Base-by-base conservation (phyloP, 2,113 vertebrate species). In the Prunella fulvescens region DNA sequence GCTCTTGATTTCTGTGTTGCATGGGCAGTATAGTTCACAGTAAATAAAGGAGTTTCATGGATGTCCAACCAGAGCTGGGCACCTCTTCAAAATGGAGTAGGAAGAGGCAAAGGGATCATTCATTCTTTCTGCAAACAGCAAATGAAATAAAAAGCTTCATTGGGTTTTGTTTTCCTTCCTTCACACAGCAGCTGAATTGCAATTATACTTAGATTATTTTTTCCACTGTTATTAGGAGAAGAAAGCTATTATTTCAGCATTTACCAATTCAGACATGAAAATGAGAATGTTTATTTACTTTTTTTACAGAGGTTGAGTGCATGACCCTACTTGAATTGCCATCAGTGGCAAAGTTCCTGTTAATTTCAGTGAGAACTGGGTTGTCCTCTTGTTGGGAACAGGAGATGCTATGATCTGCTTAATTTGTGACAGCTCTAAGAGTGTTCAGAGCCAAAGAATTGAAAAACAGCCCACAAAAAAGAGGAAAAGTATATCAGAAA, bases 91-190 rank as follows among this genome's bases (percentile, higher is more conserved):
- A 81, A 45, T 35, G 20, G 42, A 56, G 35, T 6, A 62, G 77
- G 60, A 85, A 71, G 39, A 35, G 0, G 4, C 45, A 79, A 54
- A 78, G 51, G 51, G 74, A 48, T 92, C 51, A 9, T 88, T 92
- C 62, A 62, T 81, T 42, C 53, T 61, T 77, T 48, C 61, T 91
- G 47, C 53, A 65, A 90, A 50, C 44, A 76, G 71, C 74, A 91
- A 62, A 54, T 90, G 33, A 57, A 95, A 92, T 91, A 83, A 91
- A 95, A 96, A 81, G 74, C 79, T 90, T 94, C 93, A 81, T 2
- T 96, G 81, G 50, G 15, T 94, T 95, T 96, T 95, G 78, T 83
- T 97, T 96, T 92, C 54, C 39, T 93, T 86, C 58, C 81, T 93
- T 77, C 79, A 64, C 60, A 73, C 79, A 92, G 84, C 58, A 93